Evolutionary conservation across 2,888 invertebrate genomes (phyloP), one percentile per base, ranked within the genome.

Genomic region (Seira ritae): DNA sequence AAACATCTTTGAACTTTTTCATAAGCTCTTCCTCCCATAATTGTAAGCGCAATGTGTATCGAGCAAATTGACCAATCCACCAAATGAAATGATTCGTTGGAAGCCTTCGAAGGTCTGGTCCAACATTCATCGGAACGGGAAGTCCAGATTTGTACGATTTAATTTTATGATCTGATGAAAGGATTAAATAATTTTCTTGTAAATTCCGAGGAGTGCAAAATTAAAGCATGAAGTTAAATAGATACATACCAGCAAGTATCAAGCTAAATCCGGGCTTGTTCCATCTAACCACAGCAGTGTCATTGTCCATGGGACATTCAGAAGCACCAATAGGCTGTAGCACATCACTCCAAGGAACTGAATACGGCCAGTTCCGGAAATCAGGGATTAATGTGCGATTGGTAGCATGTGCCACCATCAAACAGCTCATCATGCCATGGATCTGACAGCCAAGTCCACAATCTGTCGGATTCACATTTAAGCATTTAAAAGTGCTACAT

Each of bases 401-500:
- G 17, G 76, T 67, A 1, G 74, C 46, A 60, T 84, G 75, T 0
- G 84, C 72, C 12, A 86, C 65, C 81, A 86, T 84, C 8, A 86
- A 20, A 42, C 86, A 86, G 12, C 84, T 84, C 84, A 86, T 86
- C 68, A 86, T 24, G 22, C 84, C 69, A 62, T 86, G 86, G 20
- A 86, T 74, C 72, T 86, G 86, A 68, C 86, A 86, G 15, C 86
- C 86, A 0, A 86, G 68, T n/a, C 83, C 78, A 50, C 86, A 86
- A 37, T 86, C 86, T 83, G 31, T 4, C 65, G 70, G 15, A n/a
- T 4, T n/a, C n/a, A n/a, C n/a, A n/a, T n/a, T n/a, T n/a, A n/a
- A n/a, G n/a, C n/a, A n/a, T n/a, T n/a, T n/a, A n/a, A n/a, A n/a
- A n/a, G n/a, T n/a, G n/a, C n/a, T n/a, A n/a, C n/a, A n/a, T n/a